Evolutionary conservation across 1,140 invertebrate genomes (phyloP), one percentile per base, ranked within the genome.

Genomic region (Plodia interpunctella): DNA sequence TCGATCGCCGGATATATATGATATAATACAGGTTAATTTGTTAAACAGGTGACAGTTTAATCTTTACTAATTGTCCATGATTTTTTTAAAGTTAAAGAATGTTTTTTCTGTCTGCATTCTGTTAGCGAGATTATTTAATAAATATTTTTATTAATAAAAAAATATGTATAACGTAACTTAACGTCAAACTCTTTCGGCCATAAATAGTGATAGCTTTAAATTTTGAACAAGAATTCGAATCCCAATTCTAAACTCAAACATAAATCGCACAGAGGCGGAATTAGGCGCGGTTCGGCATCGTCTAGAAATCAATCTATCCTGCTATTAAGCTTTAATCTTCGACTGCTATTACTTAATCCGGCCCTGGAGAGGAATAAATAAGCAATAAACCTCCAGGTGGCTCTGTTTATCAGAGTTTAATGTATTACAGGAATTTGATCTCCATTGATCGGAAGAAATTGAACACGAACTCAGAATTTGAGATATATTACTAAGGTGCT

Each of bases 1-100:
- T 80, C 64, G 51, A 53, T 53, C n/a, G 25, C 49, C 18, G 49
- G 49, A 53, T 44, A 44, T 44, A 44, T 15, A 44, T 44, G 38
- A 44, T 44, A 44, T 44, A 3, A 44, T 44, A n/a, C 8, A 17
- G 38, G 38, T 44, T 44, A 44, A 15, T 44, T 44, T 15, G 38
- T 44, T 44, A 44, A 15, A 44, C 38, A 44, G 38, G 38, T 44
- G 38, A 5, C 15, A n/a, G 2, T 44, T n/a, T 44, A n/a, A 44
- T 44, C 38, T 10, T 9, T 32, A 10, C n/a, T n/a, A n/a, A n/a
- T n/a, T 32, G 10, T 32, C 6, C 4, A 25, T 3, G 6, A 25
- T 6, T 25, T 5, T 1, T 32, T 32, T 32, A 6, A 32, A 6
- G 30, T n/a, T n/a, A 25, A 25, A 25, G 21, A 2, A 25, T 6